Evolutionary conservation across 2,888 invertebrate genomes (phyloP), one percentile per base, ranked within the genome.

Genomic region (Parapristionchus giblindavisi): DNA sequence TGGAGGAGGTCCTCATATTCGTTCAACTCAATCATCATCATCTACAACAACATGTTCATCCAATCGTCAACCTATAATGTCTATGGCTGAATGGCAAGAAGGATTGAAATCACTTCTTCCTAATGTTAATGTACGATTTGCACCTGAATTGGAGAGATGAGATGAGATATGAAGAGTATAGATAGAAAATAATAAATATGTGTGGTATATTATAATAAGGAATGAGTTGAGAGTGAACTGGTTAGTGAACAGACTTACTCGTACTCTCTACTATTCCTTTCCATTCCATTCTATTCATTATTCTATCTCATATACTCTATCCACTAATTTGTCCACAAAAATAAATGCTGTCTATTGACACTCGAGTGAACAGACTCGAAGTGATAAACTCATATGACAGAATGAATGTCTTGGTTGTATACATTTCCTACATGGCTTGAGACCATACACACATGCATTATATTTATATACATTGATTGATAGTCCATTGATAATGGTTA

Each of bases 101-200:
- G 81, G 80, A 17, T 75, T 84, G 75, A 82, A 83, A 75, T 84
- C 85, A 4, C 73, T 86, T 27, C 76, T 86, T n/a, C 85, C 85
- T 17, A 85, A 85, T 65, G 85, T 85, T 40, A 86, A 85, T 73
- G 84, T 86, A 4, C 79, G 84, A 21, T 86, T 86, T 61, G 80
- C 81, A 70, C 78, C 79, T 11, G 78, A 77, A 54, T 58, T 75
- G 56, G 80, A 78, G 48, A 8, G 66, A 48, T 40, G 54, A 38
- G 27, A 43, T 38, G 71, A 38, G 5, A 11, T 36, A 38, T 54
- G 56, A 40, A 17, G 40, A 36, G 63, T 32, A 36, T 11, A 6
- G 27, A 32, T 14, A 24, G 48, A 29, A 68, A 51, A 71, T n/a
- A n/a, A n/a, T n/a, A n/a, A n/a, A n/a, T n/a, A n/a, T n/a, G n/a